Conservation (phyloP, 2,888 invertebrate species). For the Caenorhabditis wallacei region DNA sequence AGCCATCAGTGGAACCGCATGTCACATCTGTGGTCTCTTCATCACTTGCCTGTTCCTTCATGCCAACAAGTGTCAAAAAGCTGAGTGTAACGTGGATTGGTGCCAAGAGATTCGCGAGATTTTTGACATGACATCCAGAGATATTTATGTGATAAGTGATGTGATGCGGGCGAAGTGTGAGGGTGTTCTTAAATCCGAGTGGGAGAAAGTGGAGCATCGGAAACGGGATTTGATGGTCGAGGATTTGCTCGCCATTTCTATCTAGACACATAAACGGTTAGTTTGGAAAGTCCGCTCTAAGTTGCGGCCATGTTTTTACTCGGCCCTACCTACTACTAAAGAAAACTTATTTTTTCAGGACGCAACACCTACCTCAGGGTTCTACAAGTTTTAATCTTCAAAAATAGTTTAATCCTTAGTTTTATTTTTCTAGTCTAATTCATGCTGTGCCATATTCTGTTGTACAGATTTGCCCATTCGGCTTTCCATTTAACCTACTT, state of each 20-base stretch:
- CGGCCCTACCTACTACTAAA: too few relatives aligned
- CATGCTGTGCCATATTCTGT: neutral
- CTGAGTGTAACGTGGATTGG: slow-evolving; percentile 20
- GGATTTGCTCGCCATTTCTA: slow-evolving; percentile 3
- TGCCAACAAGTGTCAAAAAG: slow-evolving; percentile 26
- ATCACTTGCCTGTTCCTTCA: slow-evolving; percentile 50
- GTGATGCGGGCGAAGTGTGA: slow-evolving; percentile 25
- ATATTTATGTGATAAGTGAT: slow-evolving; percentile 8
- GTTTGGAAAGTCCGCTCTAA: too few relatives aligned
- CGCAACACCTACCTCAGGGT: slow-evolving; percentile 1
- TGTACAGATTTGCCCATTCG: neutral
- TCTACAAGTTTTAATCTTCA: neutral
- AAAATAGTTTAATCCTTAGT: neutral
- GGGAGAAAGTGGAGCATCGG: slow-evolving; percentile 32
- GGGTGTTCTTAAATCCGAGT: slow-evolving; percentile 19
- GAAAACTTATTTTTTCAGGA: neutral
- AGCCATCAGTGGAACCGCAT: neutral
- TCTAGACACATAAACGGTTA: slow-evolving; percentile 28
- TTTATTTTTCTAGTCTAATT: neutral
- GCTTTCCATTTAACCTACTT: too few relatives aligned
- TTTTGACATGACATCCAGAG: slow-evolving; percentile 20
- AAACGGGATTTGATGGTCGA: slow-evolving; percentile 1
- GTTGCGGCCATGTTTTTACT: too few relatives aligned
- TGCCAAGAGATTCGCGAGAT: slow-evolving; percentile 20
- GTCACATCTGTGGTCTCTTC: slow-evolving; percentile 31